Base-by-base conservation (phyloP, 2,797 vertebrate genomes). In the Cercopithecus neglectus region DNA sequence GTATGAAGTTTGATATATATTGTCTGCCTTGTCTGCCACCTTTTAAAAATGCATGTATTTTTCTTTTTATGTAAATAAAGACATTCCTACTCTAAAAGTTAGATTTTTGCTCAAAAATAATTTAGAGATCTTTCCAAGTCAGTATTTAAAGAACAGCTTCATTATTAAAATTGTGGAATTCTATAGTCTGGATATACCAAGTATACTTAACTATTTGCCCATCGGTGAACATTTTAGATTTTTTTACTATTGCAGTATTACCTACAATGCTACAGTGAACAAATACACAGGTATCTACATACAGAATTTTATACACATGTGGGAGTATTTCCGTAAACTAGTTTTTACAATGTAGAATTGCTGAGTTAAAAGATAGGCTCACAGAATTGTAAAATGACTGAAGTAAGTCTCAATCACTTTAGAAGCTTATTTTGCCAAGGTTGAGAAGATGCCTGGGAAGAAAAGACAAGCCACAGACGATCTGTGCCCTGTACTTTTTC, bases 11-110 rank as follows among this genome's bases (percentile, higher is more conserved):
- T 95, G n/a, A 8, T 55, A 88, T 95, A 55, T 59, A 46, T 93
- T 94, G 53, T 94, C 46, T 94, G 59, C 83, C 22, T 93, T 94
- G 53, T 94, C 46, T 94, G 59, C 83, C 22, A 76, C 36, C 41
- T 86, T 90, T 79, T 61, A 46, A 91, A 91, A 94, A 88, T 64
- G 5, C 26, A 30, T 74, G 41, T 74, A 8, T 53, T 87, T 44
- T 50, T 13, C 61, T 86, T 91, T 79, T 30, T 28, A 41, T 92
- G 10, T 53, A 46, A 41, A 50, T 80, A 74, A 78, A 26, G 55
- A 50, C 57, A 7, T 24, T 21, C 22, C 39, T 61, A 41, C 76
- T 85, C 83, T 92, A 64, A 85, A 85, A 76, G 26, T 33, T 50
- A 33, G 19, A 17, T 22, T 50, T 50, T 83, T 48, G 26, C 30